Conservation (phyloP, 2,797 vertebrate species). For the Apogon hyalosoma region DNA sequence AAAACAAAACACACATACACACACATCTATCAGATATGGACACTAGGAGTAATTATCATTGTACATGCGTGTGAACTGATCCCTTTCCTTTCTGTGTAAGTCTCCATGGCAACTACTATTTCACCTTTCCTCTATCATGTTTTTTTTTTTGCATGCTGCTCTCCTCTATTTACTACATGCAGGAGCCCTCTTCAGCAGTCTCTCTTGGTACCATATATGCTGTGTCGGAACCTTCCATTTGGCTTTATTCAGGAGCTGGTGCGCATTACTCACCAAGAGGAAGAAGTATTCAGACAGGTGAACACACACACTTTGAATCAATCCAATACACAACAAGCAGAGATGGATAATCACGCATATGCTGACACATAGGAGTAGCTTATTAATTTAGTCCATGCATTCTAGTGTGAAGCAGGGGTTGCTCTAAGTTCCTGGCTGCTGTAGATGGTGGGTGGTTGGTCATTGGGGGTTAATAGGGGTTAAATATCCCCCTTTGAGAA, state of each 20-base stretch:
- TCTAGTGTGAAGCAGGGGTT: too few relatives aligned
- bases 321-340: too few relatives aligned
- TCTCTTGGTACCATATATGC: constrained; percentile 97
- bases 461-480: too few relatives aligned
- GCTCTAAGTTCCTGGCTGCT: too few relatives aligned
- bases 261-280: constrained; percentile 96
- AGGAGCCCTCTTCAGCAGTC: constrained; percentile 94
- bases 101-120: constrained; percentile 68
- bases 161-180: constrained; percentile 29
- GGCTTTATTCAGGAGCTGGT: constrained; percentile 98
- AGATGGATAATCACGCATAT: too few relatives aligned
- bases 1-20: not conserved
- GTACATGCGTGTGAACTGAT: constrained; percentile 28
- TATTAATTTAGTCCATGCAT: too few relatives aligned
- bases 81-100: constrained; percentile 25
- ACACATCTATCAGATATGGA: not conserved
- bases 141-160: constrained; percentile 8
- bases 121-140: constrained; percentile 31
- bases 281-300: constrained; percentile 95
- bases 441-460: too few relatives aligned
- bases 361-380: too few relatives aligned
- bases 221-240: constrained; percentile 97
- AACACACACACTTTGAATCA: constrained; percentile 11
- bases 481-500: too few relatives aligned
- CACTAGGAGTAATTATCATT: not conserved